Percentiles rank a stretch among this genome's conserved stretches.
phyloP scores from a whole-genome alignment of 1,140 invertebrate genomes.

The Pseudomyrmex sp. region DNA sequence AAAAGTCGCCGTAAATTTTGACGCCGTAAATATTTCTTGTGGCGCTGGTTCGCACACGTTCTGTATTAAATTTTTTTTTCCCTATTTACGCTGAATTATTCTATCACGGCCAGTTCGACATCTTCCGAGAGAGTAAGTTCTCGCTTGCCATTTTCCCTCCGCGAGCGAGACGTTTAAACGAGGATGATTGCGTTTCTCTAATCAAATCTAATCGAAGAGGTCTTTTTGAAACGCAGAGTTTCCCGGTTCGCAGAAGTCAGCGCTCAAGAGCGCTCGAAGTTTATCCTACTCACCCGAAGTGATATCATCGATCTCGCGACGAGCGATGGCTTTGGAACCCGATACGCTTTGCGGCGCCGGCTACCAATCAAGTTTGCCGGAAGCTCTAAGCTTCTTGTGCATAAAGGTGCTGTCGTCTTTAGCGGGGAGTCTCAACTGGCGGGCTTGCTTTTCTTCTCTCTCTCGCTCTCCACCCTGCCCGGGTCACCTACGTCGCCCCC shows the following conservation, averaged over 20 bases:
- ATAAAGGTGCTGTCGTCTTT: conserved; percentile 30
- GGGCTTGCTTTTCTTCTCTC: not conserved
- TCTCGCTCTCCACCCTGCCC: not conserved
- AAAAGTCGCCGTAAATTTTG: conserved; percentile 44
- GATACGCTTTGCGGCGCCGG: conserved; percentile 8
- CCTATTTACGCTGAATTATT: conserved; percentile 28
- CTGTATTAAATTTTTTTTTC: conserved; percentile 27
- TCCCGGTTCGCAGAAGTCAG: not conserved
- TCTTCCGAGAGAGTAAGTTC: not conserved
- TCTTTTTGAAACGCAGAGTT: not conserved
- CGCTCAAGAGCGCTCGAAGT: conserved; percentile 22
- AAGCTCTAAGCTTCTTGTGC: conserved; percentile 11
- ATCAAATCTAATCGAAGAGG: conserved; percentile 22
- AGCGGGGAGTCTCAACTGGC: not conserved
- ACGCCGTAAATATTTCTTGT: conserved; percentile 24
- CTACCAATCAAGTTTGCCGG: conserved; percentile 9
- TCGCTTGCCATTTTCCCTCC: not conserved
- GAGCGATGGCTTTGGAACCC: conserved; percentile 3
- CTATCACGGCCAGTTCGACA: conserved; percentile 2
- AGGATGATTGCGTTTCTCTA: conserved; percentile 5
- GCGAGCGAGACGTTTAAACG: not conserved
- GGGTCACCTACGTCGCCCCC: no score
- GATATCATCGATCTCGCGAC: conserved; percentile 30
- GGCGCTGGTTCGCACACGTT: conserved; percentile 24
- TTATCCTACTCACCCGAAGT: not conserved